Evolutionary conservation across 2,797 vertebrate genomes (phyloP).

Genomic region (Muscicapa comitata): DNA sequence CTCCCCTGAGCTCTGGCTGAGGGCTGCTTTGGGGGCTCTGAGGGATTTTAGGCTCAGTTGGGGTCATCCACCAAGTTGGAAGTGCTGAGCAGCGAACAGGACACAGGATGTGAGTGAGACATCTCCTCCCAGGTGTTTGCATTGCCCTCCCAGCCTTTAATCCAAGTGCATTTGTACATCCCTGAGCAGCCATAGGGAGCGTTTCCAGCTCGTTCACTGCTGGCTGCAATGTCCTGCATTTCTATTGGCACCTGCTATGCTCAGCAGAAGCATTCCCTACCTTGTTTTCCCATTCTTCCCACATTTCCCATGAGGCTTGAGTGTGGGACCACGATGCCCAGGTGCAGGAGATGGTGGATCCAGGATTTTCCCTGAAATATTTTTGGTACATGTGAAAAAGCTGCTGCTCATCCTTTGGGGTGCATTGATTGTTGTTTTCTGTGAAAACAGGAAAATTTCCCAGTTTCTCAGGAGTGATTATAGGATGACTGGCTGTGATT

Average conservation of each 20-base stretch:
- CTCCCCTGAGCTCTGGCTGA: not conserved
- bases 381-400: not conserved
- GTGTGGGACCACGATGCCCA: not conserved
- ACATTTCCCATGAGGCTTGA: not conserved
- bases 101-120: not conserved
- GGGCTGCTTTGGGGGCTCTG: not conserved
- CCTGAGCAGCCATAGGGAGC: not conserved
- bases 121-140: not conserved
- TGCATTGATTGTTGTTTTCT: not conserved
- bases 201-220: not conserved
- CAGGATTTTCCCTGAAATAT: not conserved
- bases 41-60: not conserved
- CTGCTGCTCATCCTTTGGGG: not conserved
- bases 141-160: not conserved
- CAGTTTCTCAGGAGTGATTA: not conserved
- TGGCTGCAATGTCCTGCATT: not conserved
- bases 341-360: not conserved
- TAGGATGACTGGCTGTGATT: not conserved
- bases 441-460: not conserved
- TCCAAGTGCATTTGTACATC: not conserved
- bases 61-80: not conserved
- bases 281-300: not conserved
- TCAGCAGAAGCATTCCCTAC: not conserved
- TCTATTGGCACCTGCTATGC: not conserved
- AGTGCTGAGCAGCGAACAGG: not conserved